Base-by-base conservation (phyloP, 2,888 invertebrate genomes). In the Leptogaster cylindrica region DNA sequence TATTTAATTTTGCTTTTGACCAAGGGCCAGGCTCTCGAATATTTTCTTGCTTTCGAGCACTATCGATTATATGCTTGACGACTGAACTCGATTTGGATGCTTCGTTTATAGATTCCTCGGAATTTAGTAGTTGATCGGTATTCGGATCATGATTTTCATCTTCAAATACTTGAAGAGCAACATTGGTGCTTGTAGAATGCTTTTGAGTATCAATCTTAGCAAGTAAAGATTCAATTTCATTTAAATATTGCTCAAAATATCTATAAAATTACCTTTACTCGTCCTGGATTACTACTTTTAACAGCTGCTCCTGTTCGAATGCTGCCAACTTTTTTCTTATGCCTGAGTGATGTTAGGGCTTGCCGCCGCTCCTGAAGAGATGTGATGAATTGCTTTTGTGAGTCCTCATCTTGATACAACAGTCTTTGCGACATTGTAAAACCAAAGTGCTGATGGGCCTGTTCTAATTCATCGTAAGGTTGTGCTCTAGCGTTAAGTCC, bases 401-500 rank as follows among this genome's bases (percentile, higher is more conserved):
- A 84, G 48, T 82, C 83, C 71, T 86, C 86, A 73, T 89, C 89
- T 16, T 76, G 74, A 65, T 79, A 77, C 16, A 81, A 70, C 50
- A 79, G 70, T 14, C 82, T 75, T 68, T 80, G 79, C 1, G 77
- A 76, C 64, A 80, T 74, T 10, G 75, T 71, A 61, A 76, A 77
- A 20, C 76, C 78, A 69, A 84, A 86, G 82, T 83, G 89, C 85
- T 85, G 86, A 76, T 92, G 89, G 1, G 92, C 91, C 73, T 87
- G 85, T 73, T 88, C 85, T 12, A 94, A 81, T 75, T 90, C 89
- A 71, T 92, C 90, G 36, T 86, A 79, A 0, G 96, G 96, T 76
- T 94, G 88, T 1, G 95, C 95, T 31, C 86, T 84, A 61, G 88
- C 87, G 50, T 87, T 84, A 44, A 93, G 83, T 1, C 95, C 97